These are phyloP conservation scores for Cactoblastis cactorum DNA, from an alignment of 2,888 invertebrate species.

Conservation along the genomic window DNA sequence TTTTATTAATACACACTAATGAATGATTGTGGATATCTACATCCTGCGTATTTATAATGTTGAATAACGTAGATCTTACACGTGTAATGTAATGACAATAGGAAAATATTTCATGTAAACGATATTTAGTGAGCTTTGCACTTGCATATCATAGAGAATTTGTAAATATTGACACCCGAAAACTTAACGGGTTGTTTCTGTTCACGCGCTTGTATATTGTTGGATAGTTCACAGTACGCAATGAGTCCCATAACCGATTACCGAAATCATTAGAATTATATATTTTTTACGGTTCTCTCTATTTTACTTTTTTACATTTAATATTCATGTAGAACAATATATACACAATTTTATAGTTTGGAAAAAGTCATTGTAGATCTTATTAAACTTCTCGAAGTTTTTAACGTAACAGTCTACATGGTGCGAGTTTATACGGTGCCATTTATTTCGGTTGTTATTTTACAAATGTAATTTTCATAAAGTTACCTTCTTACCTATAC, in stretches of 20 bases:
- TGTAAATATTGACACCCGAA: constrained; percentile 64
- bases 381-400: constrained; percentile 26
- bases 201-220: constrained; percentile 18
- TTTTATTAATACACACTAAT: constrained; percentile 44
- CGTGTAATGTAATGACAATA: constrained; percentile 49
- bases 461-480: constrained; percentile 55
- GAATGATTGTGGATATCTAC: constrained; percentile 38
- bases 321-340: constrained; percentile 14
- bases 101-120: constrained; percentile 47
- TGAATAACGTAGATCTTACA: constrained; percentile 60
- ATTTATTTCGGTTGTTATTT: constrained; percentile 71
- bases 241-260: neutral
- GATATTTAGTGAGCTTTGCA: constrained; percentile 78
- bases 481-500: constrained; percentile 57
- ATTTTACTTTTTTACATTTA: constrained; percentile 11
- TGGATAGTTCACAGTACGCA: neutral
- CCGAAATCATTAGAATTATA: constrained; percentile 2
- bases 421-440: constrained; percentile 72
- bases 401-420: constrained; percentile 42
- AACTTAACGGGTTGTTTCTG: constrained; percentile 32
- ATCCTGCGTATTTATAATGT: constrained; percentile 41
- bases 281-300: neutral
- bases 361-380: neutral
- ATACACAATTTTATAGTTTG: constrained; percentile 23
- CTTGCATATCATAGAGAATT: constrained; percentile 74